Evolutionary conservation across 2,113 vertebrate genomes (phyloP).

Genomic region (Amia ocellicauda): DNA sequence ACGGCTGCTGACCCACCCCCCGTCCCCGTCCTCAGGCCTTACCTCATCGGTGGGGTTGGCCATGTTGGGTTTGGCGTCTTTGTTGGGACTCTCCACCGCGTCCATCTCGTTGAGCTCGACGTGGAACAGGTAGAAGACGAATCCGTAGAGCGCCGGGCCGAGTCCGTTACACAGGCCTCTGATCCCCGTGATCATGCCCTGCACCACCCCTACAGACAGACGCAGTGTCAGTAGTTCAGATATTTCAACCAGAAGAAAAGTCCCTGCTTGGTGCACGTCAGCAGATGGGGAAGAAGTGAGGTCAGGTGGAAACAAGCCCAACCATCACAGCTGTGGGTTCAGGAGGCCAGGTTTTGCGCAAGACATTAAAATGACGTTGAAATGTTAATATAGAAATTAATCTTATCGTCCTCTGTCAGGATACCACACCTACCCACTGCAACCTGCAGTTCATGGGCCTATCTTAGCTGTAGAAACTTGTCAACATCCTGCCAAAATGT

Average conservation of each 20-base stretch:
- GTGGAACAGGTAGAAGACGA: slow-evolving; percentile 85
- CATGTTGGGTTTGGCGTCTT: slow-evolving; percentile 78
- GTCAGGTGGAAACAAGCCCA: too few relatives aligned
- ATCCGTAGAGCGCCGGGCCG: slow-evolving; percentile 80
- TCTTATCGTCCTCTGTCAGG: too few relatives aligned
- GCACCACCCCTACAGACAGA: slow-evolving; percentile 74
- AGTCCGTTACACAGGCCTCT: slow-evolving; percentile 84
- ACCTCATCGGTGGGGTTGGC: slow-evolving; percentile 88
- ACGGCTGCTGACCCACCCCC: too few relatives aligned
- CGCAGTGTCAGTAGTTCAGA: background rate
- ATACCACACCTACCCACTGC: too few relatives aligned
- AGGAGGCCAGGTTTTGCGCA: too few relatives aligned
- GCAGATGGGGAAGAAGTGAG: too few relatives aligned
- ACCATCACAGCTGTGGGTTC: too few relatives aligned
- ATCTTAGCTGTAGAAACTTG: background rate
- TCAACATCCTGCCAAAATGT: too few relatives aligned
- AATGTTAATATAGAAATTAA: too few relatives aligned
- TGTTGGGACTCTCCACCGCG: slow-evolving; percentile 65
- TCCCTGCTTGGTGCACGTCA: too few relatives aligned
- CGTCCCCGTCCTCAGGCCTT: background rate
- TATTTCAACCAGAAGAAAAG: background rate
- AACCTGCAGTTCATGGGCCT: too few relatives aligned
- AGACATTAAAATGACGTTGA: too few relatives aligned
- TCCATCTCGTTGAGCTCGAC: slow-evolving; percentile 79
- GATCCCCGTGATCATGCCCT: slow-evolving; percentile 89